phyloP scores from a whole-genome alignment of 1,140 invertebrate species.

The Goniozus legneri region DNA sequence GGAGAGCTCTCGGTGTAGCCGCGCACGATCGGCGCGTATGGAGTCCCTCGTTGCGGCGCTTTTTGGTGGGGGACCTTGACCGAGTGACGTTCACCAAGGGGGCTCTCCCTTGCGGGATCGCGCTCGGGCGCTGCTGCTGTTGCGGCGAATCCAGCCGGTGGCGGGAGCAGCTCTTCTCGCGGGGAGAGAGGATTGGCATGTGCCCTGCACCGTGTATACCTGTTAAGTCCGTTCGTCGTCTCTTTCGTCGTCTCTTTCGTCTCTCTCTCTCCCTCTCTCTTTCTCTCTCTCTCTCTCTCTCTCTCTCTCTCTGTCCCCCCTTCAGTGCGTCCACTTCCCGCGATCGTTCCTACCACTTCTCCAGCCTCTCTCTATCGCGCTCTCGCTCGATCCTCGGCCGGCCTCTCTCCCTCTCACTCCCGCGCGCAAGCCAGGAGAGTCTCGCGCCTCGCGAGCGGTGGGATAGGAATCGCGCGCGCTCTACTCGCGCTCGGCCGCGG shows the following conservation, averaged over 20 bases:
- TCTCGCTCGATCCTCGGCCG: too few relatives aligned
- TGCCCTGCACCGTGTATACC: too few relatives aligned
- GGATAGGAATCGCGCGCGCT: too few relatives aligned
- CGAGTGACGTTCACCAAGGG: conserved; percentile 46
- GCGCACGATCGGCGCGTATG: conserved; percentile 3
- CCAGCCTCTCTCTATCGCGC: background rate
- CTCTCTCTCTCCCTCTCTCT: conserved; percentile 10
- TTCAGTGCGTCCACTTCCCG: too few relatives aligned
- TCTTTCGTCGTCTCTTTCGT: conserved; percentile 4
- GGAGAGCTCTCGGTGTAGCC: too few relatives aligned
- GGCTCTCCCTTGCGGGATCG: too few relatives aligned
- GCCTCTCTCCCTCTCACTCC: conserved; percentile 6
- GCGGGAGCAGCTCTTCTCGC: too few relatives aligned
- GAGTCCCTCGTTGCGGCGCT: conserved; percentile 17
- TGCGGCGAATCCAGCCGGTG: too few relatives aligned
- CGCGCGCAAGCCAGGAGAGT: background rate
- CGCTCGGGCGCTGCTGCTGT: too few relatives aligned
- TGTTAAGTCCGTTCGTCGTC: conserved; percentile 14
- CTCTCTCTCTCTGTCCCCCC: too few relatives aligned
- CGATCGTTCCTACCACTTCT: background rate
- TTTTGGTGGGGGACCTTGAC: conserved; percentile 48
- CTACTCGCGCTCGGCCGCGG: too few relatives aligned
- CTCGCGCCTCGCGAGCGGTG: conserved; percentile 13
- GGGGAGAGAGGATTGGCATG: too few relatives aligned
- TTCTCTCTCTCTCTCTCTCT: background rate